Evolutionary conservation across 1,140 invertebrate species (phyloP), one percentile per base, ranked within the genome.

Genomic region (Colletes gigas): DNA sequence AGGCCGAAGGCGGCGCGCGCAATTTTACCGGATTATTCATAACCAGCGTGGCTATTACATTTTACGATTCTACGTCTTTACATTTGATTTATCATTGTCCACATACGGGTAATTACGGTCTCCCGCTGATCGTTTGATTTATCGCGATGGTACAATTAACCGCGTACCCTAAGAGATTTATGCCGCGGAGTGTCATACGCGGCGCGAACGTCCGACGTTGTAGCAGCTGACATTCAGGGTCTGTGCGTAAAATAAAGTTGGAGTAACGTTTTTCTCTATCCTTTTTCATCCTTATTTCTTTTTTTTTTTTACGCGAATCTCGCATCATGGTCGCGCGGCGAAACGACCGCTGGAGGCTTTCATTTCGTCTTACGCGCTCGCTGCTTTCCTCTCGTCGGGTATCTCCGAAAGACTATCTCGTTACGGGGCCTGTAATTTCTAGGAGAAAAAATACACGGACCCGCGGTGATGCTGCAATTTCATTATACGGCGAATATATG

Each of bases 81-180:
- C 63, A 59, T 82, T 79, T 88, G 85, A 88, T 88, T 88, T 88
- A 88, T 88, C 83, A 87, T 87, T 87, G 84, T 87, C 73, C 59
- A 77, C 71, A 21, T 74, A 69, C 50, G 62, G 83, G 76, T 87
- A 87, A 88, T 88, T 87, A 87, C 76, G 68, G 70, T 66, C 80
- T 78, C 83, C 80, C 62, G 79, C 86, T 85, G 83, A 87, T 84
- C 79, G 67, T 30, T 80, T 88, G 85, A 88, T 88, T 88, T 84
- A 88, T 82, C 78, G 62, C 86, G 70, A 87, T 87, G 79, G 85
- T 86, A 87, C 82, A 82, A 88, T 88, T 88, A 88, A 82, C 66
- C 74, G 67, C 57, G 74, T 70, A 72, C 76, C 84, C 30, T 21
- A 17, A 8, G 19, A 79, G 85, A 87, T 88, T 88, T 88, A 88